phyloP scores from a whole-genome alignment of 2,113 vertebrate species.

The Gallinago jamesoni region DNA sequence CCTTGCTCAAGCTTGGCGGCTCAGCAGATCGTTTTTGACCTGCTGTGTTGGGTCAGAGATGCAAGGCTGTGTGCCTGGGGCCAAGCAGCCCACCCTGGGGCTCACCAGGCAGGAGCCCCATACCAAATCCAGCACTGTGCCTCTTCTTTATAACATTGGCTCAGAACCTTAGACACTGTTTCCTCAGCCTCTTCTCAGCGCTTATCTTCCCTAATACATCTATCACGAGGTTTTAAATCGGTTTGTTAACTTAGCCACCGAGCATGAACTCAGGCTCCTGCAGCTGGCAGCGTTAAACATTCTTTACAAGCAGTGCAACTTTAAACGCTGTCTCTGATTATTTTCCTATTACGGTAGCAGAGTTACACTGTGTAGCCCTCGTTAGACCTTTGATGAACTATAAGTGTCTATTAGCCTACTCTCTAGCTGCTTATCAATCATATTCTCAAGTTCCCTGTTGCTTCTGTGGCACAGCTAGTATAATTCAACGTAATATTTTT shows the following conservation, averaged over 20 bases:
- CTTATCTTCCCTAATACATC: neutral
- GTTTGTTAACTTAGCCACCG: slow-evolving; percentile 26
- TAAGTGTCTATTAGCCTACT: neutral
- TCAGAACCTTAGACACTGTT: neutral
- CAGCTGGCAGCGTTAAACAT: neutral
- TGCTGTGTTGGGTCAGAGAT: neutral
- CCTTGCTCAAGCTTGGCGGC: neutral
- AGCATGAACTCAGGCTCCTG: slow-evolving; percentile 1
- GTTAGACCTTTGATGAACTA: neutral
- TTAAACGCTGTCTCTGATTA: neutral
- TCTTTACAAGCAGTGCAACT: neutral
- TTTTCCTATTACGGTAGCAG: neutral
- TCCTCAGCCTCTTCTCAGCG: neutral
- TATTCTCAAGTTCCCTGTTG: neutral
- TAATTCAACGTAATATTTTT: neutral
- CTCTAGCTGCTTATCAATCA: neutral
- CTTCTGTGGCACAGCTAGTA: neutral
- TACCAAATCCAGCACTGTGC: neutral
- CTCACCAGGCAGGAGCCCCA: neutral
- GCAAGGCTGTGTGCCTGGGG: neutral
- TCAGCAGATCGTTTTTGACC: neutral
- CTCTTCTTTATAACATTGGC: neutral
- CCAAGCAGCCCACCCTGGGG: neutral
- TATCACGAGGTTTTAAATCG: neutral
- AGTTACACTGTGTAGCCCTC: neutral